A percentile compares a stretch with the other conserved stretches of the same genome.
phyloP scores from a whole-genome alignment of 1,140 invertebrate species.

The Dreissena rostriformis region DNA sequence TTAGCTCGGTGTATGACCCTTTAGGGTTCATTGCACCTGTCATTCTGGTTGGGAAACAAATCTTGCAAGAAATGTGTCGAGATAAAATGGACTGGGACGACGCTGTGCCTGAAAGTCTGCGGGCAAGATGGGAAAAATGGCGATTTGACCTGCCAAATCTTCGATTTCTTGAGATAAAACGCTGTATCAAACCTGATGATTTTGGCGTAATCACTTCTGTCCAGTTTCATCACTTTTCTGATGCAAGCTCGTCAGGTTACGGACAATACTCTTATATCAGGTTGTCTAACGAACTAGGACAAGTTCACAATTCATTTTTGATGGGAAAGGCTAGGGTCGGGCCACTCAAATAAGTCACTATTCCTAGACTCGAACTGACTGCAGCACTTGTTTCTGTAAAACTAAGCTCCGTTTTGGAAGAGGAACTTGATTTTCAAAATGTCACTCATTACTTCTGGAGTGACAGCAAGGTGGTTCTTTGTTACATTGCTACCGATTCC shows the following conservation, averaged over 20 bases:
- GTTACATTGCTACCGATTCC: slow-evolving; percentile 52
- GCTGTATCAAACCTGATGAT: slow-evolving; percentile 52
- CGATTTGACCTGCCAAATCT: slow-evolving; percentile 41
- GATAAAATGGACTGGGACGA: slow-evolving; percentile 54
- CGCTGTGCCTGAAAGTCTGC: slow-evolving; percentile 25
- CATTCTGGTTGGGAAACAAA: slow-evolving; percentile 59
- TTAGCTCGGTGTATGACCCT: slow-evolving; percentile 61
- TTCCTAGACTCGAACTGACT: slow-evolving; percentile 55
- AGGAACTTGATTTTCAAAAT: slow-evolving; percentile 37
- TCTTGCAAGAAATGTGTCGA: slow-evolving; percentile 64
- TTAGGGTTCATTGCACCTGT: slow-evolving; percentile 59
- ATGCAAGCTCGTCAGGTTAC: slow-evolving; percentile 64
- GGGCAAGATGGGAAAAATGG: slow-evolving; percentile 51
- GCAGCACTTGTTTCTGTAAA: slow-evolving; percentile 53
- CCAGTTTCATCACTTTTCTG: slow-evolving; percentile 66
- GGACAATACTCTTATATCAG: slow-evolving; percentile 64
- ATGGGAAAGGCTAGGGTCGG: slow-evolving; percentile 59
- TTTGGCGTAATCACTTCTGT: slow-evolving; percentile 62
- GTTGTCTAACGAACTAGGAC: slow-evolving; percentile 9
- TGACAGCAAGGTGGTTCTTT: slow-evolving; percentile 50
- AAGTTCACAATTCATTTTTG: slow-evolving; percentile 57
- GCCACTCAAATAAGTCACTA: slow-evolving; percentile 51
- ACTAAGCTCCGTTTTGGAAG: slow-evolving; percentile 1
- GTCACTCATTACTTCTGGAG: slow-evolving; percentile 30
- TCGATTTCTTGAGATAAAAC: slow-evolving; percentile 7